Evolutionary conservation across 2,888 invertebrate species (phyloP), one percentile per base, ranked within the genome.

Genomic region (Leptothorax acervorum): DNA sequence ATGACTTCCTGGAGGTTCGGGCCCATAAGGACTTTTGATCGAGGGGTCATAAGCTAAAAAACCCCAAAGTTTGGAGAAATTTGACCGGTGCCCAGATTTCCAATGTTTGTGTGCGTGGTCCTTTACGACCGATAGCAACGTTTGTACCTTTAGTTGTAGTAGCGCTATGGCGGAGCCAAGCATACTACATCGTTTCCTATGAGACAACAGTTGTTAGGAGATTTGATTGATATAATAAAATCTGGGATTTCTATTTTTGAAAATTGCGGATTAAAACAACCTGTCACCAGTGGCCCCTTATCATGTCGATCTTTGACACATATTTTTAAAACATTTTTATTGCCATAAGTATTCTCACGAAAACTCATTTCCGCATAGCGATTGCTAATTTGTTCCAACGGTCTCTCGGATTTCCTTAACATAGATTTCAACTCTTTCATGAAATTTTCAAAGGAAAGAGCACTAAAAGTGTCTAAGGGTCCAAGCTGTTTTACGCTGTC

Each of bases 371-470:
- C 9, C 6, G 48, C 31, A 48, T 66, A 66, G 45, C 66, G 66
- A 51, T 68, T 68, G 8, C 31, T 68, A 51, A 68, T 51, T 68
- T 68, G 68, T 51, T 68, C 31, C 45, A 68, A 68, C 35, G 51
- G 51, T 51, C 51, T 68, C 2, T 68, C 68, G 3, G 31, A n/a
- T 31, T 68, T 51, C 28, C 11, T 68, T 18, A 51, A 51, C 11
- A n/a, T 31, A 28, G 68, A 68, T 68, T 68, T 51, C 28, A 68
- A 68, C 1, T 51, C n/a, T 51, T 68, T 68, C 68, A 68, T 18
- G 15, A 68, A 68, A 51, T 70, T 70, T 70, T 70, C 11, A 39
- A 71, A 71, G 4, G 55, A 55, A 15, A 55, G 55, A n/a, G 55
- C 55, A 23, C 55, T 71, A 53, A 55, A 55, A 55, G 23, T 71